Percentiles rank a stretch among this genome's conserved stretches.
Conservation (phyloP, 2,888 invertebrate genomes). For the Acronicta alni region DNA sequence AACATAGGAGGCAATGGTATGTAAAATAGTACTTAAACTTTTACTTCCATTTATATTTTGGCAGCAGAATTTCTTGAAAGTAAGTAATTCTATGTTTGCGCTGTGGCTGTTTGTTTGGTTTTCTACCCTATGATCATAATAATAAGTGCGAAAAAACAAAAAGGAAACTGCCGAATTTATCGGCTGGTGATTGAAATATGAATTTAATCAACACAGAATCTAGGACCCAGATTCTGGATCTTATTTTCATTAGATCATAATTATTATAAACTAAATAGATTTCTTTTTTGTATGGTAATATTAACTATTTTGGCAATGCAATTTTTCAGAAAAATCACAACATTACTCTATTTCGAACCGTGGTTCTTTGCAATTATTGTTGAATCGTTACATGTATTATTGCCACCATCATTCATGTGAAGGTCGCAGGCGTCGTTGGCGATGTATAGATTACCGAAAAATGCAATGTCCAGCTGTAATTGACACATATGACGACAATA, state of each 20-base stretch:
- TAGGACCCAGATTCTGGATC: too few species aligned
- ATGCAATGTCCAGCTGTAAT: conserved; percentile 69
- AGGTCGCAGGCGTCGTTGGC: conserved; percentile 71
- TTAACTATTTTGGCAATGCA: too few species aligned
- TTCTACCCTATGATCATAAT: too few species aligned
- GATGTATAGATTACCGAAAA: conserved; percentile 76
- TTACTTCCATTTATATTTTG: conserved; percentile 11
- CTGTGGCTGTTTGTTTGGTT: too few species aligned
- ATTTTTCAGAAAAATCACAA: conserved; percentile 56
- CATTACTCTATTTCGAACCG: conserved; percentile 72
- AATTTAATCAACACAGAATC: too few species aligned
- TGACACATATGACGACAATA: conserved; percentile 67
- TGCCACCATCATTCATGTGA: conserved; percentile 67
- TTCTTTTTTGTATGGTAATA: too few species aligned
- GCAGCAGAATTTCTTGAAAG: background rate
- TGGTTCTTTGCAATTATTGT: conserved; percentile 73
- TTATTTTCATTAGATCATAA: too few species aligned
- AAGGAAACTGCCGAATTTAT: too few species aligned
- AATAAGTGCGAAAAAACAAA: too few species aligned
- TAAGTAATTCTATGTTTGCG: too few species aligned
- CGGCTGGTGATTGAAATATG: too few species aligned
- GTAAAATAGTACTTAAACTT: background rate
- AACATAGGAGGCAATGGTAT: conserved; percentile 25
- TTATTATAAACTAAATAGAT: too few species aligned
- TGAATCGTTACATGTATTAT: conserved; percentile 74